Evolutionary conservation across 2,888 invertebrate species (phyloP).

Genomic region (Cataglyphis livida): DNA sequence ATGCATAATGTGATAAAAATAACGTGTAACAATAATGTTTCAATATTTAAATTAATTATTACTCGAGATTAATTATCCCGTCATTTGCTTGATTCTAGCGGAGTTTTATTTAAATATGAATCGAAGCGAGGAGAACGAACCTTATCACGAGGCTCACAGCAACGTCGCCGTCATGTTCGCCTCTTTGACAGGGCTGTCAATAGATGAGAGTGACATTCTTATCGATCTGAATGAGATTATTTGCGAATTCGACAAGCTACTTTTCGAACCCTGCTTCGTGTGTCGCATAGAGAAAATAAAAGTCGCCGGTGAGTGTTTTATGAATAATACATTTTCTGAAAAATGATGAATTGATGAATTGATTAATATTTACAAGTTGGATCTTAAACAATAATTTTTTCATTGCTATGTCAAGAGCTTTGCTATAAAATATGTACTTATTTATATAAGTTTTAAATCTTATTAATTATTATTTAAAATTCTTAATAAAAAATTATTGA

Average conservation of each 20-base stretch:
- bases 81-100: conserved; percentile 87
- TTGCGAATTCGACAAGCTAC: conserved; percentile 95
- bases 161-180: conserved; percentile 99
- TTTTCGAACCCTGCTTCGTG: conserved; percentile 88
- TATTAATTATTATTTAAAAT: neutral
- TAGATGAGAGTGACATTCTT: conserved; percentile 89
- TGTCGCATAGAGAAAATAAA: conserved; percentile 97
- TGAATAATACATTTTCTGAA: neutral
- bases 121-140: conserved; percentile 89
- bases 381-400: neutral
- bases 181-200: conserved; percentile 92
- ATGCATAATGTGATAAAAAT: neutral
- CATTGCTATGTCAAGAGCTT: neutral
- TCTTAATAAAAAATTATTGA: neutral
- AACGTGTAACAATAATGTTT: neutral
- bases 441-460: neutral
- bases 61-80: neutral
- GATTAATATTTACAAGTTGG: neutral
- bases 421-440: neutral
- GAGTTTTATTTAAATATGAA: conserved; percentile 92
- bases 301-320: conserved; percentile 90
- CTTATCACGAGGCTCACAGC: conserved; percentile 95
- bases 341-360: neutral
- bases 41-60: neutral
- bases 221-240: conserved; percentile 94